Conservation (phyloP, 2,113 vertebrate genomes). For the Rhegmatorhina hoffmannsi region DNA sequence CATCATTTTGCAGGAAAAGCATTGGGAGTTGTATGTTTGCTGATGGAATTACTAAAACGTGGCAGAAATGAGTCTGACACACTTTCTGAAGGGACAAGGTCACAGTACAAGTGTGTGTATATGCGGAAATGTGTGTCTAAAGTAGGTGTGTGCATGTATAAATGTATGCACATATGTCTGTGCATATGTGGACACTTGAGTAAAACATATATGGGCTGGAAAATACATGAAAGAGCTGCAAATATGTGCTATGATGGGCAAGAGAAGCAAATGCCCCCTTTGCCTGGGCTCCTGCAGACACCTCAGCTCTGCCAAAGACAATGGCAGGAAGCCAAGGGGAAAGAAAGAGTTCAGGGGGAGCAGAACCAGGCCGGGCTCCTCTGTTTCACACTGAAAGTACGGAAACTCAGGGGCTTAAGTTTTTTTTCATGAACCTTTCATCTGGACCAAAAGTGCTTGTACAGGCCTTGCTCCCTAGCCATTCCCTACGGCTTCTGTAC, state of each 20-base stretch:
- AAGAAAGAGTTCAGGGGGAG: neutral
- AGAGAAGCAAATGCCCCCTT: neutral
- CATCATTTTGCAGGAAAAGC: neutral
- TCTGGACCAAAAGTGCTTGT: neutral
- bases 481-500: neutral
- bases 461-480: neutral
- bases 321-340: constrained; percentile 25
- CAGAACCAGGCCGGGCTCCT: neutral
- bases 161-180: rapidly evolving
- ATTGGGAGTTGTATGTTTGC: neutral
- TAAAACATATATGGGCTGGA: neutral
- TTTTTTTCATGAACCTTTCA: neutral
- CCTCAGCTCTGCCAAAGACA: constrained; percentile 4
- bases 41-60: neutral
- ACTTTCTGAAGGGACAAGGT: neutral
- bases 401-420: neutral
- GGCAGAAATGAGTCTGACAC: neutral
- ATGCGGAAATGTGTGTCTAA: neutral
- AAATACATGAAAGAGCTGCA: neutral
- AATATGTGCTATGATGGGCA: neutral
- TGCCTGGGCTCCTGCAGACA: neutral
- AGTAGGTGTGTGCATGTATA: neutral
- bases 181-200: neutral
- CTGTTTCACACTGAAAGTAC: neutral
- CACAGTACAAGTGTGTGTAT: neutral